Evolutionary conservation across 92 coral and sea anemone species (phyloP), one percentile per base, ranked within the genome.

Genomic region (Parazoanthus atlanticus): DNA sequence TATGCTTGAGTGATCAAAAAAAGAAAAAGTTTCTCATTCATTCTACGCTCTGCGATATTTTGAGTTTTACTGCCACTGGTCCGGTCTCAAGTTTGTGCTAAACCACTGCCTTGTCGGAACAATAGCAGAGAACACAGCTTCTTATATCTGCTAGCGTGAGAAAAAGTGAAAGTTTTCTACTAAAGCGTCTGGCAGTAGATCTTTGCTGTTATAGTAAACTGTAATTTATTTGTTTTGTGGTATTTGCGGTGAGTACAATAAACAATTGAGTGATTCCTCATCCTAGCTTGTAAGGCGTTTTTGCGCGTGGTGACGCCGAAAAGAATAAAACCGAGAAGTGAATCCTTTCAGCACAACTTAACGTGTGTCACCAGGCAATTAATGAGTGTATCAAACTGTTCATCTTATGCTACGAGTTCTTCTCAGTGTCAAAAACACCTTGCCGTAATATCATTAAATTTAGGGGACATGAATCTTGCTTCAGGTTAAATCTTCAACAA

Each of bases 1-100:
- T 84, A 84, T 84, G 69, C 87, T 70, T 71, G 47, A 11, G 76
- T 11, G 58, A 67, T 82, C 9, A 13, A 81, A 41, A 80, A 73
- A 31, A 30, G 33, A 73, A 30, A 73, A 13, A 32, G 33, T 15
- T 33, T 11, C 52, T 41, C 29, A 33, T 75, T 75, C 46, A 10
- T 38, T 75, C 28, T 23, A 38, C 40, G 12, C 0, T 33, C 1
- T 7, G n/a, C 79, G 47, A 33, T 33, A 9, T 75, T 75, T 75
- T 23, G 40, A 23, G 79, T 75, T 75, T 73, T 36, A 36, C 30
- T 75, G 10, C 52, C 40, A 33, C 31, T 25, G 79, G 36, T 17
- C 28, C 26, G 69, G 69, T 23, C 69, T 61, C 69, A 6, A 75
- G 52, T 75, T 21, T 61, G 69, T 61, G 69, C 69, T 23, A 19